Evolutionary conservation across 1,140 invertebrate genomes (phyloP).

Genomic region (Kradibia gibbosae): DNA sequence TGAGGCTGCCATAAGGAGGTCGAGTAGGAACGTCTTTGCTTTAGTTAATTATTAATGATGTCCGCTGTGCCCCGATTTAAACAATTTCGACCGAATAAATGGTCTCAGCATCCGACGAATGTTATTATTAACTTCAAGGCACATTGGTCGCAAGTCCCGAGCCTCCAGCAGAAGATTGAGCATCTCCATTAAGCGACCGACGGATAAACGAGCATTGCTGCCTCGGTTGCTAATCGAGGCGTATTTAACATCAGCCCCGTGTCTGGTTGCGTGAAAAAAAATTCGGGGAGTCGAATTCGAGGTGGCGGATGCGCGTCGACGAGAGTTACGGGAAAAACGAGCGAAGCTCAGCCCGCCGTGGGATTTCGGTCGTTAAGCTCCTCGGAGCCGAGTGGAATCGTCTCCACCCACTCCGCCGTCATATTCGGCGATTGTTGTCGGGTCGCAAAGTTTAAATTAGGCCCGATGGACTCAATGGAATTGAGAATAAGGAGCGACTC

Average conservation of each 20-base stretch:
- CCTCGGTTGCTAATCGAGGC: too few relatives aligned
- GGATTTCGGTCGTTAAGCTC: slow-evolving; percentile 59
- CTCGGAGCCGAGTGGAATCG: slow-evolving; percentile 60
- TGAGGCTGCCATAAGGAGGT: too few relatives aligned
- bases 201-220: too few relatives aligned
- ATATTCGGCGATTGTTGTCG: slow-evolving; percentile 48
- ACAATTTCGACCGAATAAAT: background rate
- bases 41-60: background rate
- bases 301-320: background rate
- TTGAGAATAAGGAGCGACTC: background rate
- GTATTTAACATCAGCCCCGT: background rate
- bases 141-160: too few relatives aligned
- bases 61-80: background rate
- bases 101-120: background rate
- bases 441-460: slow-evolving; percentile 37
- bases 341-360: slow-evolving; percentile 53
- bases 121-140: too few relatives aligned
- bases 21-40: background rate
- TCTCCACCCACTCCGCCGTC: too few relatives aligned
- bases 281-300: slow-evolving; percentile 37
- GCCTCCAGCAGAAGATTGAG: too few relatives aligned
- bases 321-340: background rate
- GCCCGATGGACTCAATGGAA: slow-evolving; percentile 33
- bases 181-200: too few relatives aligned
- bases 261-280: slow-evolving; percentile 21